Conservation (phyloP, 2,797 vertebrate genomes). For the Sebastes aleutianus region DNA sequence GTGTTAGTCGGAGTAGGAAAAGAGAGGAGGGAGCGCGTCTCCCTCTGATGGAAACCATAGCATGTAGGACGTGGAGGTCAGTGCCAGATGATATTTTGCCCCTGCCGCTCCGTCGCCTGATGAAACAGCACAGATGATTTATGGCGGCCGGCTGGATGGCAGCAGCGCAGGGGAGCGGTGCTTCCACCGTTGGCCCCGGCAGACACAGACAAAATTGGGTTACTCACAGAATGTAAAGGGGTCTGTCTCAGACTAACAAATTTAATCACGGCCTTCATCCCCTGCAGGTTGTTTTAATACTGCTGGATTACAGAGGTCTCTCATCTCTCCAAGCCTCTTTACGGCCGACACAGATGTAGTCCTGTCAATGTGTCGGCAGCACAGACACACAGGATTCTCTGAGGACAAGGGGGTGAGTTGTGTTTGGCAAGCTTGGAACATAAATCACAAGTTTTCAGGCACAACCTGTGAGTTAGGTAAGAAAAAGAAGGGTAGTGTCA, state of each 20-base stretch:
- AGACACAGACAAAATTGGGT: constrained; percentile 63
- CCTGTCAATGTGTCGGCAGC: neutral
- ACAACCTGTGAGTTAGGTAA: neutral
- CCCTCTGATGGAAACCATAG: constrained; percentile 41
- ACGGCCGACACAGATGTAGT: constrained; percentile 17
- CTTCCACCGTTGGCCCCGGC: constrained; percentile 41
- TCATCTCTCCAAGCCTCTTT: constrained; percentile 40
- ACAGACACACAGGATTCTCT: neutral
- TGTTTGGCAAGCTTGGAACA: neutral
- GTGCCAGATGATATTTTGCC: constrained; percentile 67
- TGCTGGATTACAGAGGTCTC: constrained; percentile 64
- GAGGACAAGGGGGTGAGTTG: neutral
- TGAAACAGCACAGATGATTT: constrained; percentile 76
- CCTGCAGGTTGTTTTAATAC: constrained; percentile 77
- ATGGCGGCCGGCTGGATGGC: constrained; percentile 67
- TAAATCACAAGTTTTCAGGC: neutral
- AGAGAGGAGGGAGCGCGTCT: neutral
- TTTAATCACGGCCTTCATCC: constrained; percentile 70
- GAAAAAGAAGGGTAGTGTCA: neutral
- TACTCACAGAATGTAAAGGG: constrained; percentile 69
- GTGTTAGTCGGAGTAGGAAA: neutral
- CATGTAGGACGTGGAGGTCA: constrained; percentile 70
- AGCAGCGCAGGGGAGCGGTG: constrained; percentile 47
- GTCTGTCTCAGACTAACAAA: constrained; percentile 76
- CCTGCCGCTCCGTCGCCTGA: constrained; percentile 55